Base-by-base conservation (phyloP, 2,888 invertebrate species). In the Zygaena filipendulae region DNA sequence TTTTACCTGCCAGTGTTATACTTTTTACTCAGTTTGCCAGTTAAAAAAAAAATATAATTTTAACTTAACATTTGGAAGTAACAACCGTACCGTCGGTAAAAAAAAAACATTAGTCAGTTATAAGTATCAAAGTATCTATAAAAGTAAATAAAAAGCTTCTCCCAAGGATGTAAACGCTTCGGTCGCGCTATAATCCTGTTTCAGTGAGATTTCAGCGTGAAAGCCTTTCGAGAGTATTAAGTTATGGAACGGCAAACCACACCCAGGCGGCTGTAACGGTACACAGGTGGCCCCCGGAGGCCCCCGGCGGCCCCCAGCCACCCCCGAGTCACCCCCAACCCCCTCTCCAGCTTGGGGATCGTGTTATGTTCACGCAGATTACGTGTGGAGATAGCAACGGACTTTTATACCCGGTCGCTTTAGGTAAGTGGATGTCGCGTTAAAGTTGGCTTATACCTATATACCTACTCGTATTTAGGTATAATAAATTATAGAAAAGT, bases 181-280 rank as follows among this genome's bases (percentile, higher is more conserved):
- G 25, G 41, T 37, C 60, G 45, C 44, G 45, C 45, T 59, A 49
- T 39, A 56, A 33, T 41, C 40, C 49, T 60, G 72, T 62, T 41
- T 40, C 49, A 61, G 72, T 62, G 71, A 75, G 79, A 79, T 79
- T 77, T 79, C 67, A 79, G 66, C 70, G 62, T 71, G 75, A 74
- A 75, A 79, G 72, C 77, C 75, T 79, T 72, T 67, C 70, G 64
- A 71, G 71, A 69, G 79, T 79, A 79, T 79, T 75, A 79, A 75
- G 77, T 79, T 79, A 79, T 79, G 70, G 79, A 79, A 79, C 79
- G 77, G 79, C 79, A 79, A 79, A 79, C 77, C 79, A 79, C 79
- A 79, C 79, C 79, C 79, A 59, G 61, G 59, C 59, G 60, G 54
- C 63, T 71, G 74, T 70, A 69, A 70, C 68, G 60, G 57, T 63